These are phyloP conservation scores for Dugesia japonica DNA, from an alignment of 2,888 invertebrate genomes.

Conservation along the genomic window DNA sequence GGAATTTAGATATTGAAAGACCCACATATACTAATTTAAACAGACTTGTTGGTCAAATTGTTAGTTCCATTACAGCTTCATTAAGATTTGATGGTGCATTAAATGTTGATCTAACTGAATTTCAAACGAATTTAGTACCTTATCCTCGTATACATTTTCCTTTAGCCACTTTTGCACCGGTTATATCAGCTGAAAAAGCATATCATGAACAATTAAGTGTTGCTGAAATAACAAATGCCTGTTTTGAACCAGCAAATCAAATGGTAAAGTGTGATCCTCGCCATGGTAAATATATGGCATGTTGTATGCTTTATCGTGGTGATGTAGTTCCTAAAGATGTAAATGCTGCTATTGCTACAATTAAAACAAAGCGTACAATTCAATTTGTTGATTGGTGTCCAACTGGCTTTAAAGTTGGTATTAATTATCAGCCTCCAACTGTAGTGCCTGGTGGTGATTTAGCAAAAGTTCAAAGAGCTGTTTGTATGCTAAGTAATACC, in stretches of 20 bases:
- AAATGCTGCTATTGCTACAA: conserved; percentile 41
- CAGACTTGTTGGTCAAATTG: conserved; percentile 37
- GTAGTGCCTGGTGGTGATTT: conserved; percentile 86
- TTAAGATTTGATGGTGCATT: conserved; percentile 40
- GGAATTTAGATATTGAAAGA: conserved; percentile 55
- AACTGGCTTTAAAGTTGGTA: conserved; percentile 58
- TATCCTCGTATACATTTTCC: conserved; percentile 66
- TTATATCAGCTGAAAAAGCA: conserved; percentile 41
- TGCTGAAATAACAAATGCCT: conserved; percentile 72
- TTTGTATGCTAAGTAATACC: conserved; percentile 49
- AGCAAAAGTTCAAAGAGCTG: conserved; percentile 50
- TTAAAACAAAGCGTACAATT: conserved; percentile 50
- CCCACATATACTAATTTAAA: conserved; percentile 37
- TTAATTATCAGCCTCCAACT: conserved; percentile 51
- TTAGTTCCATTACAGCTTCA: conserved; percentile 39
- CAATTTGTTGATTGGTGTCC: conserved; percentile 68
- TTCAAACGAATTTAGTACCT: conserved; percentile 50
- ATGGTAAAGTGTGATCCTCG: conserved; percentile 60
- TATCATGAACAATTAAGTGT: conserved; percentile 58
- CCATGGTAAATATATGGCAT: conserved; percentile 42
- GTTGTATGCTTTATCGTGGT: conserved; percentile 37
- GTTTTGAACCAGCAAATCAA: conserved; percentile 53
- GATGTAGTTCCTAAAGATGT: conserved; percentile 40
- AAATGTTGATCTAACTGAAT: conserved; percentile 43
- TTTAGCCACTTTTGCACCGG: conserved; percentile 56